A percentile compares a stretch with the other conserved stretches of the same genome.
phyloP scores from a whole-genome alignment of 2,797 vertebrate species.

The Pempheris klunzingeri region DNA sequence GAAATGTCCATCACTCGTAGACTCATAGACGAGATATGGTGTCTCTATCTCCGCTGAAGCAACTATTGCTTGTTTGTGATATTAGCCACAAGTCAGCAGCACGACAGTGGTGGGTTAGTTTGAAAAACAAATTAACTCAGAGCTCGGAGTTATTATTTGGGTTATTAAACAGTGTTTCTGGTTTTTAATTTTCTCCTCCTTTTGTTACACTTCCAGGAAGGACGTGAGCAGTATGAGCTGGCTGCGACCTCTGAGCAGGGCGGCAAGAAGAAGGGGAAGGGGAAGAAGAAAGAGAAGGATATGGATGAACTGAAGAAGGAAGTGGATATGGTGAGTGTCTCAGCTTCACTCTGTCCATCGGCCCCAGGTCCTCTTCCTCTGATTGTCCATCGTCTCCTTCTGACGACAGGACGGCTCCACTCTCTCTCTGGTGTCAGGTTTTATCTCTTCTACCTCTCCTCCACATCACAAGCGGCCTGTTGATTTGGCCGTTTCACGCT shows the following conservation, averaged over 20 bases:
- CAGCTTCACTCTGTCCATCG: neutral
- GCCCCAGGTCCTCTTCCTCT: constrained; percentile 11
- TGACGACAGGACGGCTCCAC: neutral
- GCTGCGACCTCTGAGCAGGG: constrained; percentile 95
- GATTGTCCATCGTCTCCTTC: neutral
- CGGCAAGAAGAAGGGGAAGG: constrained; percentile 85
- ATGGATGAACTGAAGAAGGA: constrained; percentile 98
- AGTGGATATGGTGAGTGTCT: constrained; percentile 91
- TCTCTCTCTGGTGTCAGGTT: neutral
- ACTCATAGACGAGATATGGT: too few relatives aligned
- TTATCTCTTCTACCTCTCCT: neutral
- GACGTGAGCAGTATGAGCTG: constrained; percentile 98
- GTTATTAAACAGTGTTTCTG: neutral
- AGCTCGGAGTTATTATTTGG: neutral
- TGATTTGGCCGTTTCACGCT: too few relatives aligned
- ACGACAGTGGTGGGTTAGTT: neutral
- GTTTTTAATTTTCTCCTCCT: neutral
- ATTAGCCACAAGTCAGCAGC: neutral
- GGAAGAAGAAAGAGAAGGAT: constrained; percentile 90
- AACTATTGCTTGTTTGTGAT: neutral
- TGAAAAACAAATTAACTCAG: neutral
- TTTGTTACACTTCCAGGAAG: constrained; percentile 84
- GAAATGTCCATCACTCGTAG: too few relatives aligned
- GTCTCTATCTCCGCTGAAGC: neutral
- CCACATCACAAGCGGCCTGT: too few relatives aligned